Percentiles rank a stretch among this genome's conserved stretches.
Conservation (phyloP, 2,797 vertebrate species). For the Sandelia bainsii region DNA sequence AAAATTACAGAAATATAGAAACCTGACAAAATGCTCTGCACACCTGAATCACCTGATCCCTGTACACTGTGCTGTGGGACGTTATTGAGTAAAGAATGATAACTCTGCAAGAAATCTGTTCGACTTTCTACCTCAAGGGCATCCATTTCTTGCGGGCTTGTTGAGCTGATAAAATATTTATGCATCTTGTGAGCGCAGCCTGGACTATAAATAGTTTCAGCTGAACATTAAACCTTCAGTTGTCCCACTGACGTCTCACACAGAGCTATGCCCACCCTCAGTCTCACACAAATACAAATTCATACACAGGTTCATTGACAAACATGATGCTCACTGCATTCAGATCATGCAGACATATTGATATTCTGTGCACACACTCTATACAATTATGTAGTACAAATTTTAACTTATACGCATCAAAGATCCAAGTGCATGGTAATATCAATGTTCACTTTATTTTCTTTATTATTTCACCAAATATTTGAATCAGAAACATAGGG, state of each 20-base stretch:
- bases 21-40: too few relatives aligned
- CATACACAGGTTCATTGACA: not conserved
- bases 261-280: not conserved
- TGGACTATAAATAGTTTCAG: slow-evolving; percentile 66
- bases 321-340: not conserved
- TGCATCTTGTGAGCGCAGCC: slow-evolving; percentile 36
- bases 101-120: not conserved
- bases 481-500: not conserved
- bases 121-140: slow-evolving; percentile 47
- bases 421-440: too few relatives aligned
- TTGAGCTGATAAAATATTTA: slow-evolving; percentile 69
- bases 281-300: slow-evolving; percentile 8
- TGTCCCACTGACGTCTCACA: not conserved
- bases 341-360: slow-evolving; percentile 27
- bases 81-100: slow-evolving; percentile 1
- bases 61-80: not conserved
- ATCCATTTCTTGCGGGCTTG: slow-evolving; percentile 37
- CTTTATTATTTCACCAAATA: not conserved
- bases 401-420: too few relatives aligned
- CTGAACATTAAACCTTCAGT: slow-evolving; percentile 42
- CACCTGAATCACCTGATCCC: slow-evolving; percentile 1
- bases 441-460: not conserved
- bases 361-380: slow-evolving; percentile 42
- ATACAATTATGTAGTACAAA: not conserved
- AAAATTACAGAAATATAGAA: not conserved